Conservation (phyloP, 2,888 invertebrate genomes). For the Amphimallon solstitiale region DNA sequence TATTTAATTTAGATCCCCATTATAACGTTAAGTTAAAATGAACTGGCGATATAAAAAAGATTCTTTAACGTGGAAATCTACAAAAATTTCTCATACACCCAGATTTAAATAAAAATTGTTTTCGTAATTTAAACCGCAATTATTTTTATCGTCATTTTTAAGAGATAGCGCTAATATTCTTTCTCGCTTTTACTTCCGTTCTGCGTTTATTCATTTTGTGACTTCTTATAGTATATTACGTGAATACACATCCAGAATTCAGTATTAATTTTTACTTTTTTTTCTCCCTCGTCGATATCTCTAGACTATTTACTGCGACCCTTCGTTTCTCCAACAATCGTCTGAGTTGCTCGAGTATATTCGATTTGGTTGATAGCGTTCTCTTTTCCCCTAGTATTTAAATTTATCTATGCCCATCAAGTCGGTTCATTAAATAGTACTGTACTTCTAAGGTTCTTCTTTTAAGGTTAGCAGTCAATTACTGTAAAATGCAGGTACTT, state of each 20-base stretch:
- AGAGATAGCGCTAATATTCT: slow-evolving; percentile 25
- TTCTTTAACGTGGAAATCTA: slow-evolving; percentile 7
- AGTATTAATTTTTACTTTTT: slow-evolving; percentile 32
- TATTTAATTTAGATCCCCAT: no score
- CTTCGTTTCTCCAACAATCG: slow-evolving; percentile 29
- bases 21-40: neutral
- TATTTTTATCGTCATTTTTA: slow-evolving; percentile 28
- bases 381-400: slow-evolving; percentile 23
- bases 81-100: neutral
- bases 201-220: slow-evolving; percentile 21
- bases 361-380: slow-evolving; percentile 30
- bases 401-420: slow-evolving; percentile 27
- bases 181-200: slow-evolving; percentile 33
- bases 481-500: neutral
- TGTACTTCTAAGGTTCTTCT: slow-evolving; percentile 1
- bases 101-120: slow-evolving; percentile 20
- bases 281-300: slow-evolving; percentile 28
- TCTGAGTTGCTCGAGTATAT: slow-evolving; percentile 15
- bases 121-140: slow-evolving; percentile 33
- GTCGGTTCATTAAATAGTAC: slow-evolving; percentile 25
- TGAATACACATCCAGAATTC: slow-evolving; percentile 21
- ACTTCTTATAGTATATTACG: slow-evolving; percentile 7
- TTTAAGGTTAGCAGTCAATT: slow-evolving; percentile 16
- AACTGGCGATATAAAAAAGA: slow-evolving; percentile 8
- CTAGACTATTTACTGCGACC: slow-evolving; percentile 30